Evolutionary conservation across 2,113 vertebrate species (phyloP).

Genomic region (Odobenus rosmarus): DNA sequence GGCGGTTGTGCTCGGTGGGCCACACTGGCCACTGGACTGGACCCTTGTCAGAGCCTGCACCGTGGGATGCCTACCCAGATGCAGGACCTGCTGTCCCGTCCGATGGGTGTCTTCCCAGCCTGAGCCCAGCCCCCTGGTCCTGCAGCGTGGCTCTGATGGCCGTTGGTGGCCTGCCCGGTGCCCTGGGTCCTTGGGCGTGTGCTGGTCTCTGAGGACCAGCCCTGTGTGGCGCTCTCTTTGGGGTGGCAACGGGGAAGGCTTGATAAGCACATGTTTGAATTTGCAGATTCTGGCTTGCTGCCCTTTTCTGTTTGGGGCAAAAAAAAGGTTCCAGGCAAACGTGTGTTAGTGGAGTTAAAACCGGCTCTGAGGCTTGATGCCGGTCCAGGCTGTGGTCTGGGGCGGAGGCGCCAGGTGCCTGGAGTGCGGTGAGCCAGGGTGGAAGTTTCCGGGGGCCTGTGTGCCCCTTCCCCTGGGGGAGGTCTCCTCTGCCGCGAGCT

Average conservation of each 20-base stretch:
- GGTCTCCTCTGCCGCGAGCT: neutral
- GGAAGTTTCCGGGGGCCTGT: neutral
- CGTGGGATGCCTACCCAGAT: fast-evolving
- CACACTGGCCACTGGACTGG: neutral
- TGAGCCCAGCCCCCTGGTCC: neutral
- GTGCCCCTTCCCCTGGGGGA: too few relatives aligned
- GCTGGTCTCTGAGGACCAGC: neutral
- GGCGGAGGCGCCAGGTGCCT: neutral
- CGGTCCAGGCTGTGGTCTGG: neutral
- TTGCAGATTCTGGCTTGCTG: neutral
- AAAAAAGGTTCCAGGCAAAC: conserved; percentile 36
- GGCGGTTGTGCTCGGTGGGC: neutral
- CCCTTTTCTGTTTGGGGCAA: neutral
- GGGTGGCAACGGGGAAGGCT: fast-evolving
- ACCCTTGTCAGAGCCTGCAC: too few relatives aligned
- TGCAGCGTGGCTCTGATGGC: neutral
- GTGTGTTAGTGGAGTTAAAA: neutral
- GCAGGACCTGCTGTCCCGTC: neutral
- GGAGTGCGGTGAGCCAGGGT: fast-evolving
- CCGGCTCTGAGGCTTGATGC: neutral
- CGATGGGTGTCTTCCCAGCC: fast-evolving
- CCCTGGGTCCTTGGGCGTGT: neutral
- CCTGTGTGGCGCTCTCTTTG: neutral
- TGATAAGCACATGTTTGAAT: neutral
- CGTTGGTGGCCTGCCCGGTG: neutral